Percentiles rank a stretch among this genome's conserved stretches.
phyloP scores from a whole-genome alignment of 2,888 invertebrate species.

The Aplocera efformata region DNA sequence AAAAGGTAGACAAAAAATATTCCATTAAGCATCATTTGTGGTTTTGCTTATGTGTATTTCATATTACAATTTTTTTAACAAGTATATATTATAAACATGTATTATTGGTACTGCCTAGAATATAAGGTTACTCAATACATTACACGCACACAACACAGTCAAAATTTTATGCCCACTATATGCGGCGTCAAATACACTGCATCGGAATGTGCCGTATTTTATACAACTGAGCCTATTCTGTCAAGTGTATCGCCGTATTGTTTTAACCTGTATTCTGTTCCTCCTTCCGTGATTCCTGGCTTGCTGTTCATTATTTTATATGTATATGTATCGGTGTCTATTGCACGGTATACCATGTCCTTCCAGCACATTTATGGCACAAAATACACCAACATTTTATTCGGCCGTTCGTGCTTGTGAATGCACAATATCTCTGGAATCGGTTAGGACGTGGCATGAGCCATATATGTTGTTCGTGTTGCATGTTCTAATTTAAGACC shows the following conservation, averaged over 20 bases:
- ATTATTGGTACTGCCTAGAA: constrained; percentile 48
- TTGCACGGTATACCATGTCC: constrained; percentile 74
- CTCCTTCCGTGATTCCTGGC: constrained; percentile 67
- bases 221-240: constrained; percentile 61
- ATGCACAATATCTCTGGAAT: constrained; percentile 68
- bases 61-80: constrained; percentile 9
- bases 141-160: constrained; percentile 42
- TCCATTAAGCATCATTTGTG: constrained; percentile 3
- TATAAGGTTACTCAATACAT: constrained; percentile 29
- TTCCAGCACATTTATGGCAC: constrained; percentile 73
- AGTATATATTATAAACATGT: too few relatives aligned
- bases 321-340: constrained; percentile 65
- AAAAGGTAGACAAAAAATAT: background rate
- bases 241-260: constrained; percentile 57
- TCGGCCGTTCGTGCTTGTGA: constrained; percentile 72
- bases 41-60: constrained; percentile 10
- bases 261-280: constrained; percentile 57
- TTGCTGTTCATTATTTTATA: constrained; percentile 63
- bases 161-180: constrained; percentile 43
- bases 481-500: constrained; percentile 70
- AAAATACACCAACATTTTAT: constrained; percentile 62
- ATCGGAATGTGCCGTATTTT: constrained; percentile 66
- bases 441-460: constrained; percentile 69
- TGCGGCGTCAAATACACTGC: constrained; percentile 62
- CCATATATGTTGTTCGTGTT: constrained; percentile 77